Percentiles rank a stretch among this genome's conserved stretches.
Conservation (phyloP, 2,888 invertebrate genomes). For the Cordilura impudica region DNA sequence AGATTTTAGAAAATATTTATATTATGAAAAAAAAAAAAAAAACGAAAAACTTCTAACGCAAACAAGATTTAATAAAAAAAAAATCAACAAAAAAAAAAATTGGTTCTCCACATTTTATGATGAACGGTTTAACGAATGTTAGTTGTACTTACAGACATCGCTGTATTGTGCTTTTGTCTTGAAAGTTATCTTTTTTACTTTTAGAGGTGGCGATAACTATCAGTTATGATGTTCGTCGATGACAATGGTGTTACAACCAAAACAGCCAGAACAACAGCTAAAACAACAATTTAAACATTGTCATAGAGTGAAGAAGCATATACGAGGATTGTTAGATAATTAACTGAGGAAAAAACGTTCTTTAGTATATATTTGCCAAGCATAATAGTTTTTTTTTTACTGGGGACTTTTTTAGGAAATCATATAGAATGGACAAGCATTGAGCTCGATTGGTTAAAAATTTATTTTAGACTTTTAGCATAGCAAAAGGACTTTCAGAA, state of each 20-base stretch:
- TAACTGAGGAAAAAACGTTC: too few species aligned
- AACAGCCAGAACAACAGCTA: constrained; percentile 43
- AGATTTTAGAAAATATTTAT: neutral
- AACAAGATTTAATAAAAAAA: constrained; percentile 55
- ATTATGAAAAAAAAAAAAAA: too few species aligned
- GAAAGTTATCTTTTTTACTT: constrained; percentile 42
- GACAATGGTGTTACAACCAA: constrained; percentile 59
- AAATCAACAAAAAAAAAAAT: constrained; percentile 10
- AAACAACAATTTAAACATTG: constrained; percentile 16
- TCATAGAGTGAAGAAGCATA: constrained; percentile 31
- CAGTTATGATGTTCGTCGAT: constrained; percentile 62
- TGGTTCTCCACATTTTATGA: constrained; percentile 37
- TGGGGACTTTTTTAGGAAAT: too few species aligned
- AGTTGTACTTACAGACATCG: neutral
- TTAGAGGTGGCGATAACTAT: constrained; percentile 61
- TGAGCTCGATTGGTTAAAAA: too few species aligned
- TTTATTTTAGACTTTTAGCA: too few species aligned
- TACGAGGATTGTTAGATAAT: constrained; percentile 6
- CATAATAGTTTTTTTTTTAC: too few species aligned
- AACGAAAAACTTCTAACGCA: constrained; percentile 1
- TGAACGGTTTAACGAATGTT: constrained; percentile 13
- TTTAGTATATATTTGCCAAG: too few species aligned
- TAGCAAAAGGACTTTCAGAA: too few species aligned
- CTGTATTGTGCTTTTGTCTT: constrained; percentile 20
- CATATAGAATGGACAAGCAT: too few species aligned